Conservation (phyloP, 2,888 invertebrate species). For the Cerceris ruficornis region DNA sequence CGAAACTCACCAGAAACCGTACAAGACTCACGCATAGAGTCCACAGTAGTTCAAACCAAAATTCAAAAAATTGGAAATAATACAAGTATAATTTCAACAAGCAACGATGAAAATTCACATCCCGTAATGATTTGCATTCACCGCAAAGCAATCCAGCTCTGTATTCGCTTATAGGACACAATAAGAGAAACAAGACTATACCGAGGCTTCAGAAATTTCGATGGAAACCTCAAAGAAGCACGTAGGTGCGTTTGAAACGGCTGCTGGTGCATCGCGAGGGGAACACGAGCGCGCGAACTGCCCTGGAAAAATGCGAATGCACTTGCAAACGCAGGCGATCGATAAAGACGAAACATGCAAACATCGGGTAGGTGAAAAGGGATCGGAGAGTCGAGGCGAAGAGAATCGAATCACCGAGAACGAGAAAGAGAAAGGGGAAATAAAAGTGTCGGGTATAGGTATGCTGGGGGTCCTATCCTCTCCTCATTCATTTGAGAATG, state of each 20-base stretch:
- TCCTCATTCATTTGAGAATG: constrained; percentile 64
- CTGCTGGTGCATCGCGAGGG: background rate
- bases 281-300: background rate
- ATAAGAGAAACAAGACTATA: no score
- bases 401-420: constrained; percentile 24
- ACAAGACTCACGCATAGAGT: no score
- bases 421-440: constrained; percentile 24
- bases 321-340: constrained; percentile 13
- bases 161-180: no score
- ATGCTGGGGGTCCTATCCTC: constrained; percentile 48
- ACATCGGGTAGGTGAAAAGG: background rate
- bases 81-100: no score
- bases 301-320: constrained; percentile 13
- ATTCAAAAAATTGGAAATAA: no score
- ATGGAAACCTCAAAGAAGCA: background rate
- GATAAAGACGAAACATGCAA: constrained; percentile 15
- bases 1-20: no score
- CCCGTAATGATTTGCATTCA: no score
- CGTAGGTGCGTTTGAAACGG: background rate
- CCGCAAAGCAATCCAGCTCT: no score
- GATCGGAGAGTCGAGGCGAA: background rate
- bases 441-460: constrained; percentile 49
- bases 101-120: no score
- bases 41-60: no score
- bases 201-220: background rate